These are phyloP conservation scores for Antheraea yamamai DNA, from an alignment of 2,888 invertebrate genomes.

Conservation along the genomic window DNA sequence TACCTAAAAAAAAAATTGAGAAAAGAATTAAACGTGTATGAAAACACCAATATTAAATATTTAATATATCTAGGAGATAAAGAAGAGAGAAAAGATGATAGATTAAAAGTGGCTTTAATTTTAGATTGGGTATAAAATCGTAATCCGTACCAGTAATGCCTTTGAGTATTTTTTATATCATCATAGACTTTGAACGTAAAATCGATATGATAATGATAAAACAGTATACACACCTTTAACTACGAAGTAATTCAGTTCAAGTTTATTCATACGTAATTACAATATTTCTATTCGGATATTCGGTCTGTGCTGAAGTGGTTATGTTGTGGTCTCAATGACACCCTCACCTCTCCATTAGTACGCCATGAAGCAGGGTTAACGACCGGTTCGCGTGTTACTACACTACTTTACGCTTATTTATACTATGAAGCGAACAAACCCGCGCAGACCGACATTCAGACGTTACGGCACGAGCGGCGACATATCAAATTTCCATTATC, in stretches of 20 bases:
- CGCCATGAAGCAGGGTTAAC: slow-evolving; percentile 70
- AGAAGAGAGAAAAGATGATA: too few relatives aligned
- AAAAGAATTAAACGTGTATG: too few relatives aligned
- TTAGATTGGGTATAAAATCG: too few relatives aligned
- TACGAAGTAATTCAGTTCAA: slow-evolving; percentile 1
- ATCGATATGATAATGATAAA: not conserved
- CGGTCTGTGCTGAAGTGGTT: slow-evolving; percentile 53
- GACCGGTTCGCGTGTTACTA: slow-evolving; percentile 74
- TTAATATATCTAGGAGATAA: too few relatives aligned
- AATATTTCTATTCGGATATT: slow-evolving; percentile 58
- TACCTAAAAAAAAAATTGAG: too few relatives aligned
- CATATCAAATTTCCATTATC: slow-evolving; percentile 78
- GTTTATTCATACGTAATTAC: slow-evolving; percentile 56
- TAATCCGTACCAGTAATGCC: not conserved
- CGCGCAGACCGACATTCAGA: slow-evolving; percentile 61
- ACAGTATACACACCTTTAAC: not conserved
- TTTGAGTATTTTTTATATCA: too few relatives aligned
- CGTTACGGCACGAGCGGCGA: slow-evolving; percentile 61
- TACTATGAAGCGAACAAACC: slow-evolving; percentile 69
- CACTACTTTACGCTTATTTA: slow-evolving; percentile 77
- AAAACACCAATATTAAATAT: too few relatives aligned
- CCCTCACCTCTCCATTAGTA: slow-evolving; percentile 72
- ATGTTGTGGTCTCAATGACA: slow-evolving; percentile 68
- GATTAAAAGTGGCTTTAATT: too few relatives aligned
- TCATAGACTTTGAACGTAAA: not conserved